These are phyloP conservation scores for Puntigrus tetrazona DNA, from an alignment of 2,113 vertebrate species.

Conservation along the genomic window DNA sequence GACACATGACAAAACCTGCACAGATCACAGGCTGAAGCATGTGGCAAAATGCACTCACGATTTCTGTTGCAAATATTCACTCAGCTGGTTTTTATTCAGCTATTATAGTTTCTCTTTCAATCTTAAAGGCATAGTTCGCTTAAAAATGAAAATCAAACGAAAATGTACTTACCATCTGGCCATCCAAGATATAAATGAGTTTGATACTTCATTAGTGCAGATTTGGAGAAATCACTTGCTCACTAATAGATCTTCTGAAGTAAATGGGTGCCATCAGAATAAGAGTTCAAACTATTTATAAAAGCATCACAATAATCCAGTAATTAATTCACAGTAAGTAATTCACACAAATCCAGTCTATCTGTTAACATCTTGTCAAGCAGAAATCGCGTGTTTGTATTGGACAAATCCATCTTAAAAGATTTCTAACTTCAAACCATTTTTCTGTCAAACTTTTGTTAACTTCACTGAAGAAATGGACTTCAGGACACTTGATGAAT, in stretches of 20 bases:
- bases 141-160: background rate
- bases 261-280: background rate
- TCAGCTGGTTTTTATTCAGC: background rate
- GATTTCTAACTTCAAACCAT: background rate
- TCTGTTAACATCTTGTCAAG: background rate
- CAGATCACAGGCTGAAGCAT: background rate
- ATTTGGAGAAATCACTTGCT: background rate
- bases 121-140: background rate
- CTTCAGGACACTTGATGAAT: no score
- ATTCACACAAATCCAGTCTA: background rate
- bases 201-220: background rate
- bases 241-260: background rate
- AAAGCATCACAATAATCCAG: background rate
- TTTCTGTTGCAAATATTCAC: slow-evolving; percentile 3
- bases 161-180: background rate
- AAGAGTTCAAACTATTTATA: background rate
- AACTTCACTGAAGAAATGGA: no score
- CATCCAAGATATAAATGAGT: background rate
- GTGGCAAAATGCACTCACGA: background rate
- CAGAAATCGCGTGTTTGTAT: background rate
- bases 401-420: background rate
- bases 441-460: background rate
- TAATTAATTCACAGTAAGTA: no score
- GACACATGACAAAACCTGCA: background rate
- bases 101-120: slow-evolving; percentile 9